Evolutionary conservation across 1,140 invertebrate species (phyloP).

Genomic region (Trachymyrmex cornetzi): DNA sequence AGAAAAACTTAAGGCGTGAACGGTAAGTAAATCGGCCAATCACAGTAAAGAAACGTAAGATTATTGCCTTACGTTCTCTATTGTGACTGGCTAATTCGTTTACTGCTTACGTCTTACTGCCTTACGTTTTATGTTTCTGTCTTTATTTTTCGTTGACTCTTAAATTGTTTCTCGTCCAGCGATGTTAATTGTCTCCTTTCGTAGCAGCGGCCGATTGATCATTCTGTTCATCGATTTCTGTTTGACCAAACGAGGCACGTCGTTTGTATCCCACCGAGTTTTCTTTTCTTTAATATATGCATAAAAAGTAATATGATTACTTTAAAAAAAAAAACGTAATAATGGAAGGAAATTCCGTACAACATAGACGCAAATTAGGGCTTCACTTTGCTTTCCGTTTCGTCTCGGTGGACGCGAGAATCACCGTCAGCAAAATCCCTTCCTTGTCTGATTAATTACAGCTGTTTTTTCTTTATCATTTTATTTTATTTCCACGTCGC

Average conservation of each 20-base stretch:
- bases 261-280: constrained; percentile 44
- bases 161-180: not conserved
- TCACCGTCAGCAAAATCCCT: not conserved
- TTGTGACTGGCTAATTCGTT: too few relatives aligned
- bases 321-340: not conserved
- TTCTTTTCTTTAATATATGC: constrained; percentile 23
- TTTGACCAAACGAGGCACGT: not conserved
- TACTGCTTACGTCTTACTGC: too few relatives aligned
- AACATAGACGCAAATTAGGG: constrained; percentile 13
- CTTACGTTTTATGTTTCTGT: too few relatives aligned
- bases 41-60: too few relatives aligned
- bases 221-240: not conserved
- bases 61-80: too few relatives aligned
- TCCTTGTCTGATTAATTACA: not conserved
- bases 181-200: not conserved
- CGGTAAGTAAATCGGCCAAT: too few relatives aligned
- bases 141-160: constrained; percentile 25
- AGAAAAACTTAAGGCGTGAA: too few relatives aligned
- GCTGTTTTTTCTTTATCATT: not conserved
- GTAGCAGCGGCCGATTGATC: not conserved
- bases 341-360: not conserved
- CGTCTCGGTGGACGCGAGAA: constrained; percentile 19
- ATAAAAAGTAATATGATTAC: not conserved
- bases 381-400: constrained; percentile 12
- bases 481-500: not conserved